A percentile compares a stretch with the other conserved stretches of the same genome.
phyloP scores from a whole-genome alignment of 2,888 invertebrate genomes.

The Andrena marginata region DNA sequence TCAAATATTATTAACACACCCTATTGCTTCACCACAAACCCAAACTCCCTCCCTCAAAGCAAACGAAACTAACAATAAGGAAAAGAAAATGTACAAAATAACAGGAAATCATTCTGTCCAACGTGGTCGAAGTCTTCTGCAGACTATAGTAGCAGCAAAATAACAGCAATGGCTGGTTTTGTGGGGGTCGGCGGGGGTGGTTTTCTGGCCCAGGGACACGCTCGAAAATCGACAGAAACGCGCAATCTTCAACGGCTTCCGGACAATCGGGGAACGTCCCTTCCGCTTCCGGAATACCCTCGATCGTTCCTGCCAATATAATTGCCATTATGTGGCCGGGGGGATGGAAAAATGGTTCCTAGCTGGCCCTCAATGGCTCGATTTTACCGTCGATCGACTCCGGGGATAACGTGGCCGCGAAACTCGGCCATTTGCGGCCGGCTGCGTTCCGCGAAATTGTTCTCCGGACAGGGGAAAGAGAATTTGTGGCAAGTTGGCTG shows the following conservation, averaged over 20 bases:
- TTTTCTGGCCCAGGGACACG: conserved; percentile 19
- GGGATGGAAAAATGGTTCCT: conserved; percentile 40
- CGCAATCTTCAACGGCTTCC: conserved; percentile 73
- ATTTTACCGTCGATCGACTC: conserved; percentile 60
- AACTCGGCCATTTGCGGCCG: conserved; percentile 35
- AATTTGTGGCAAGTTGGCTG: conserved; percentile 19
- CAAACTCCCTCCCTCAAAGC: not conserved
- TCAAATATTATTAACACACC: too few species aligned
- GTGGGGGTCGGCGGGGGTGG: not conserved
- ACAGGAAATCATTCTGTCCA: not conserved
- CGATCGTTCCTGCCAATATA: conserved; percentile 64
- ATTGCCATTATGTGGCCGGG: conserved; percentile 63
- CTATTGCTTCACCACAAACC: not conserved
- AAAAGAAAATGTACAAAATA: not conserved
- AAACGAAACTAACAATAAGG: not conserved
- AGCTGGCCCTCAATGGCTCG: conserved; percentile 35
- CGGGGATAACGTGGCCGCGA: conserved; percentile 26
- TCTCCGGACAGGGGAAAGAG: not conserved
- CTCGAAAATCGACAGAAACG: conserved; percentile 57
- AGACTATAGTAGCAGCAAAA: too few species aligned
- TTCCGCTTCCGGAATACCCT: conserved; percentile 69
- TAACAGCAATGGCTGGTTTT: too few species aligned
- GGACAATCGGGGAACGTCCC: conserved; percentile 71
- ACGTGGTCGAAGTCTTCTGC: not conserved
- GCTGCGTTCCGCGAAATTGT: conserved; percentile 13